Evolutionary conservation across 2,888 invertebrate genomes (phyloP).

Genomic region (Baronia brevicornis): DNA sequence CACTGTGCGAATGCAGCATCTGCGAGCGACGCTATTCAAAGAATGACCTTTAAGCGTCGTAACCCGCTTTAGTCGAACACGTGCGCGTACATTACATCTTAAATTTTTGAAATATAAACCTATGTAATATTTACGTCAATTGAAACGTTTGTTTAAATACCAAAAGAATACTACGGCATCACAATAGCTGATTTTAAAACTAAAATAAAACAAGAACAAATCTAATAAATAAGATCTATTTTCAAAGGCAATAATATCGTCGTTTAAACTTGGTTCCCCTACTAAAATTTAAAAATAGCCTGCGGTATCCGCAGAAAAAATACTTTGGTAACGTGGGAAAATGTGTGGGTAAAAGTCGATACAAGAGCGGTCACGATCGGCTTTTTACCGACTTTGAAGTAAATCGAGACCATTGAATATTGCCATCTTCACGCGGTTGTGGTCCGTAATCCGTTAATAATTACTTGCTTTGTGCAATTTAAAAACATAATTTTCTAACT

Average conservation of each 20-base stretch:
- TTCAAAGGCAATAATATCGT: no score
- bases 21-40: conserved; percentile 57
- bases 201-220: no score
- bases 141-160: no score
- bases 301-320: conserved; percentile 8
- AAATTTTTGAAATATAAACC: conserved; percentile 26
- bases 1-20: conserved; percentile 40
- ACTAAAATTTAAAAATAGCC: neutral
- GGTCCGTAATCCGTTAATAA: conserved; percentile 3
- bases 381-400: conserved; percentile 43
- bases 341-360: conserved; percentile 33
- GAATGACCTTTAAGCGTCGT: conserved; percentile 50
- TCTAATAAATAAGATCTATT: no score
- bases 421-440: conserved; percentile 11
- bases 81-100: conserved; percentile 42
- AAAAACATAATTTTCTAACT: no score
- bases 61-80: conserved; percentile 31
- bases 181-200: no score
- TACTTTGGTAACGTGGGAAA: conserved; percentile 46
- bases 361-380: conserved; percentile 39
- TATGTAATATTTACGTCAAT: conserved; percentile 31
- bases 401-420: conserved; percentile 28
- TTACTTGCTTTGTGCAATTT: no score
- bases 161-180: no score
- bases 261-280: no score